phyloP scores from a whole-genome alignment of 2,113 vertebrate genomes.

The Panthera leo region DNA sequence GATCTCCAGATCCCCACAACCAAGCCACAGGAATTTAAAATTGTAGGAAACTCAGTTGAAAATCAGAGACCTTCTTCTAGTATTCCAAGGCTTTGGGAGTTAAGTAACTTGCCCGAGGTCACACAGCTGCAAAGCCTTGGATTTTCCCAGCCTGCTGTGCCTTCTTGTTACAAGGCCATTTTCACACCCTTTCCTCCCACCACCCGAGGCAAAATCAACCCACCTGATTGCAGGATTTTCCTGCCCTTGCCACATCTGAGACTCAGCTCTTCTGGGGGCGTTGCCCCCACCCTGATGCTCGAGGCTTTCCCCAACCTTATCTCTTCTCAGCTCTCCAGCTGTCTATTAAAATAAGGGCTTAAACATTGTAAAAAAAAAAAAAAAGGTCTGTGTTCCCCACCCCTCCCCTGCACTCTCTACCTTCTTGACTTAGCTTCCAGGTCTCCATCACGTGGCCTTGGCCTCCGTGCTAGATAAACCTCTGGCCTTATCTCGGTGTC shows the following conservation, averaged over 20 bases:
- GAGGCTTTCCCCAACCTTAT: not conserved
- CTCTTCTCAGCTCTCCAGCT: not conserved
- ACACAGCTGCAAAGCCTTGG: not conserved
- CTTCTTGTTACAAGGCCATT: not conserved
- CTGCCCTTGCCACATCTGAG: not conserved
- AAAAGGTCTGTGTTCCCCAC: not conserved
- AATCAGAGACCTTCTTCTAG: not conserved
- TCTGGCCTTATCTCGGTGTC: not conserved
- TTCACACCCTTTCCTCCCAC: not conserved
- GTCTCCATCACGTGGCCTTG: not conserved
- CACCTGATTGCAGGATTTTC: not conserved
- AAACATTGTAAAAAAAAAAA: not conserved
- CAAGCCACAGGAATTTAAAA: slow-evolving; percentile 27
- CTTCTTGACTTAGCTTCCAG: not conserved
- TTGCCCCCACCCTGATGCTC: not conserved
- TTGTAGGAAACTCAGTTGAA: not conserved
- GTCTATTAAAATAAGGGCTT: not conserved
- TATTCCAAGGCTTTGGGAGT: not conserved
- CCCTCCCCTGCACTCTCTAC: not conserved
- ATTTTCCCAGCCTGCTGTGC: not conserved
- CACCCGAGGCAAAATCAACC: not conserved
- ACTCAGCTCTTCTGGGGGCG: not conserved
- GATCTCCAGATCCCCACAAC: not conserved
- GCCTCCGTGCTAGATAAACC: not conserved
- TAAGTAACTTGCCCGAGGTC: not conserved